These are phyloP conservation scores for Napeogenes sylphis DNA, from an alignment of 2,888 invertebrate species.

Conservation along the genomic window DNA sequence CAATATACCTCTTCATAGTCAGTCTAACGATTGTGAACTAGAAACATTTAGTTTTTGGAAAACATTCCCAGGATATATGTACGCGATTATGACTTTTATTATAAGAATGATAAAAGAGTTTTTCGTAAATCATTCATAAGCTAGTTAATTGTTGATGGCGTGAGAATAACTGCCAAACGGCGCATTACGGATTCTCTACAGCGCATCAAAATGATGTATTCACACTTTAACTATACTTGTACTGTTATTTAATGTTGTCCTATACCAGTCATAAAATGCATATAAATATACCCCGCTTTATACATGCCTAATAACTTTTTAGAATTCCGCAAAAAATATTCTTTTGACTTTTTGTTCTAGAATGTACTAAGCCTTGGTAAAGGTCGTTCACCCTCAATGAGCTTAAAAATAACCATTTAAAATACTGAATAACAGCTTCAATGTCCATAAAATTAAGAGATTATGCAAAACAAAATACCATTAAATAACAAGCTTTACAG, in stretches of 20 bases:
- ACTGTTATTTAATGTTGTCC: constrained; percentile 31
- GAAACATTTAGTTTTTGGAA: constrained; percentile 29
- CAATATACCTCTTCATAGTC: constrained; percentile 14
- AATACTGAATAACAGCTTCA: neutral
- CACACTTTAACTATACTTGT: constrained; percentile 34
- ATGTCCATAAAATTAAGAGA: constrained; percentile 1
- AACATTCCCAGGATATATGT: constrained; percentile 22
- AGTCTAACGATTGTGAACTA: constrained; percentile 26
- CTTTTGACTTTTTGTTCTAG: no score
- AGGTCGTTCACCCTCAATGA: no score
- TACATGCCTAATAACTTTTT: neutral
- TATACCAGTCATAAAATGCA: constrained; percentile 34
- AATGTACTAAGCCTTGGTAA: no score
- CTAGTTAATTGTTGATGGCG: constrained; percentile 37
- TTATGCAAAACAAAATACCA: neutral
- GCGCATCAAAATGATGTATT: constrained; percentile 50
- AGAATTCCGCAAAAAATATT: no score
- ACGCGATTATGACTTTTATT: constrained; percentile 11
- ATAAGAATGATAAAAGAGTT: constrained; percentile 7
- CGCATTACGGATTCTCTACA: constrained; percentile 61
- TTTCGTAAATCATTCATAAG: constrained; percentile 9
- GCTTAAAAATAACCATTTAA: neutral
- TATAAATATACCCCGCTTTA: constrained; percentile 9
- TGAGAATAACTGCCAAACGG: constrained; percentile 52
- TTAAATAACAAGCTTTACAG: constrained; percentile 14